Percentiles rank a stretch among this genome's conserved stretches.
Conservation (phyloP, 2,113 vertebrate species). For the Paralichthys olivaceus region DNA sequence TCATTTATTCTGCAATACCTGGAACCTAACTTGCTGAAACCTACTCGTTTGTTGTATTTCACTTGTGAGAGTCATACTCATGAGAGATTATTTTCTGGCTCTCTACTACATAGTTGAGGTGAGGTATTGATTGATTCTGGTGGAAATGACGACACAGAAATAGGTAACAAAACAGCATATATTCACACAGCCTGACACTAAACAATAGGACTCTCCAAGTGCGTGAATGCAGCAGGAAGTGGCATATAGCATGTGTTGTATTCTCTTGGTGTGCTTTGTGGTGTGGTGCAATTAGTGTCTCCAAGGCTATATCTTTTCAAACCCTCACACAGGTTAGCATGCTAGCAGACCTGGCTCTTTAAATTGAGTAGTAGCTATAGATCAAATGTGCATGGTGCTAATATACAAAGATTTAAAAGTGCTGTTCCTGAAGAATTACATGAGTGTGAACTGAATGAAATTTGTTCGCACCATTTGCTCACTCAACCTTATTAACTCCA, state of each 20-base stretch:
- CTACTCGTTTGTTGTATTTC: too few species aligned
- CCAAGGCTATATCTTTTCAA: not conserved
- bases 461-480: conserved; percentile 68
- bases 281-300: not conserved
- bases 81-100: not conserved
- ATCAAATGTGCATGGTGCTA: conserved; percentile 35
- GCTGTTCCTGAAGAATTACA: conserved; percentile 66
- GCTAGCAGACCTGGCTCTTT: not conserved
- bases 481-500: conserved; percentile 72
- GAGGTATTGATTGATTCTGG: conserved; percentile 35
- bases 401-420: conserved; percentile 55
- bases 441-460: conserved; percentile 67
- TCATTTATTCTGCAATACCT: not conserved
- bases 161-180: not conserved
- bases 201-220: not conserved
- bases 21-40: too few species aligned
- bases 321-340: not conserved
- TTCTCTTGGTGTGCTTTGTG: not conserved
- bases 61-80: not conserved
- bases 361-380: conserved; percentile 22
- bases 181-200: not conserved
- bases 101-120: conserved; percentile 9
- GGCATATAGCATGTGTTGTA: not conserved
- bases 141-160: not conserved
- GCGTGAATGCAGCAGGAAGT: conserved; percentile 5